Evolutionary conservation across 2,113 vertebrate species (phyloP).

Genomic region (Thryonomys swinderianus): DNA sequence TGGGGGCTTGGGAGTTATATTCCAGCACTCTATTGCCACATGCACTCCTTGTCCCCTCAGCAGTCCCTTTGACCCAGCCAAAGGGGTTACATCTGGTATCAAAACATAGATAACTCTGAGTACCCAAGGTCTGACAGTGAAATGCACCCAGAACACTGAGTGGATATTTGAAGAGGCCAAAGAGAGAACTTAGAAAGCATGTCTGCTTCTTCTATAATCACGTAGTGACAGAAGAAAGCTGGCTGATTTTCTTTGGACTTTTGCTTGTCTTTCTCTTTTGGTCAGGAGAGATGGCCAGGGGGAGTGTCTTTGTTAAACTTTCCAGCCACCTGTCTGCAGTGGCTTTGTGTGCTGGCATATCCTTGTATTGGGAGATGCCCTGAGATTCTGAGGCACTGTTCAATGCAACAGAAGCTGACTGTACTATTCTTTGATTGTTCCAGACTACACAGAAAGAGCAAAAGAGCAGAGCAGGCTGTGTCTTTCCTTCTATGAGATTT

Average conservation of each 20-base stretch:
- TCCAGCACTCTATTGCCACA: slow-evolving; percentile 77
- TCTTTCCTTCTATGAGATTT: neutral
- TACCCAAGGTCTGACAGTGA: slow-evolving; percentile 44
- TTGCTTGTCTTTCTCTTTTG: slow-evolving; percentile 18
- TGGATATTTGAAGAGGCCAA: neutral
- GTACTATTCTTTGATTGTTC: slow-evolving; percentile 26
- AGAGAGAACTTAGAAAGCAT: neutral
- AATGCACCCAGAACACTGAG: neutral
- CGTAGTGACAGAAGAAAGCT: neutral
- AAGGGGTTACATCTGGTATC: slow-evolving; percentile 69
- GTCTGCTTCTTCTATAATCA: neutral
- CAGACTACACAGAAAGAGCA: neutral
- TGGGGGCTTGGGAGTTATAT: slow-evolving; percentile 78
- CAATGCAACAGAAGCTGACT: slow-evolving; percentile 51
- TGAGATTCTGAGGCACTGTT: slow-evolving; percentile 66
- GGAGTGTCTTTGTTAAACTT: slow-evolving; percentile 64
- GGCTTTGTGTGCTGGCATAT: slow-evolving; percentile 53
- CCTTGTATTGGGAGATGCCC: neutral
- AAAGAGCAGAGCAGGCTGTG: neutral
- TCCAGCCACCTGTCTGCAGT: slow-evolving; percentile 41
- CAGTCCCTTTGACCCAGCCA: slow-evolving; percentile 79
- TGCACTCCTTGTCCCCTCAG: slow-evolving; percentile 29
- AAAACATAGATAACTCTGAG: slow-evolving; percentile 71
- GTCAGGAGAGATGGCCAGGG: neutral
- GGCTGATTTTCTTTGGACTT: neutral